A percentile compares a stretch with the other conserved stretches of the same genome.
Conservation (phyloP, 2,113 vertebrate species). For the Rhinolophus sinicus region DNA sequence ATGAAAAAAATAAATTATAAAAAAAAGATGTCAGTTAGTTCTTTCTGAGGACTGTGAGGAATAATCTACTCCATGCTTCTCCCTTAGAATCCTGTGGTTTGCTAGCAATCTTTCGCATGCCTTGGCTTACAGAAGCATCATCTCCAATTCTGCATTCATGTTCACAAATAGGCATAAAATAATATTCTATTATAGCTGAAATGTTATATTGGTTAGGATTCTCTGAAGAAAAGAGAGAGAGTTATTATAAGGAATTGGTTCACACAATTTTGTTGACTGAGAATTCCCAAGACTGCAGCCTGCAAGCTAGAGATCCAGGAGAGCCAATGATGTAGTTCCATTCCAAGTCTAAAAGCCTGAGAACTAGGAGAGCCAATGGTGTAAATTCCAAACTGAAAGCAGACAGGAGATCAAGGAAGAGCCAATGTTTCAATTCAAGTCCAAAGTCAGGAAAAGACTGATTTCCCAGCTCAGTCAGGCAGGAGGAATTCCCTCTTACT, state of each 20-base stretch:
- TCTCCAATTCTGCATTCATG: not conserved
- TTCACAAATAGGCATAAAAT: not conserved
- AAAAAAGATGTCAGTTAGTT: not conserved
- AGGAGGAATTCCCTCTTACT: not conserved
- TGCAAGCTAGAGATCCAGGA: not conserved
- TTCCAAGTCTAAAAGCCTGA: not conserved
- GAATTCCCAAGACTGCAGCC: not conserved
- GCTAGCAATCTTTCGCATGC: not conserved
- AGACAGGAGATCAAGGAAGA: not conserved
- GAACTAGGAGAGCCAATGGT: not conserved
- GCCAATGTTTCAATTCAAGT: not conserved
- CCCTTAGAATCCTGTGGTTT: not conserved
- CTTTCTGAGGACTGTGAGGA: not conserved
- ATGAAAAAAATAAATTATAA: too few species aligned
- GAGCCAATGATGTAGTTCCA: not conserved
- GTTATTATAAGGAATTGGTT: not conserved
- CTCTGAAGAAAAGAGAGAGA: not conserved
- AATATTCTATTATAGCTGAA: constrained; percentile 6
- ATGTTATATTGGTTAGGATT: not conserved
- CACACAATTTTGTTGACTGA: not conserved
- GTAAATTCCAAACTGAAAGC: not conserved
- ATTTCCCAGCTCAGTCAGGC: not conserved
- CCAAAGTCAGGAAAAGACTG: not conserved
- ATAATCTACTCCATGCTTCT: not conserved
- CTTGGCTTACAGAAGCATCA: not conserved